Percentiles rank a stretch among this genome's conserved stretches.
These are phyloP conservation scores for Sciurus niger DNA, from an alignment of 2,113 vertebrate genomes.

Conservation along the genomic window DNA sequence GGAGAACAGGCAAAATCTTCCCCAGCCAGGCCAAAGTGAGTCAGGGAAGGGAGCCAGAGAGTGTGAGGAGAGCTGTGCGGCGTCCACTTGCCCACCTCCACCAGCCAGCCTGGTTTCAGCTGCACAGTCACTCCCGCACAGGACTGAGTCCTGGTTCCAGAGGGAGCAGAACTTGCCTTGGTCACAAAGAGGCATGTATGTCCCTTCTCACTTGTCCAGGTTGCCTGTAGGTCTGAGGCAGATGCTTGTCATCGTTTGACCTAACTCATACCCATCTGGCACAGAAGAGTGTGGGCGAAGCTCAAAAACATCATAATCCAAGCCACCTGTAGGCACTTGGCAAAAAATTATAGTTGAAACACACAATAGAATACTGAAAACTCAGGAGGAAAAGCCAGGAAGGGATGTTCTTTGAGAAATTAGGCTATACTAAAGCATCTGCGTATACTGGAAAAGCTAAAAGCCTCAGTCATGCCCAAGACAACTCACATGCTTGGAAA, in stretches of 20 bases:
- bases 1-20: background rate
- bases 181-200: accelerated
- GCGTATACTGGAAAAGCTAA: accelerated
- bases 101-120: too few relatives aligned
- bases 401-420: background rate
- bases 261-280: background rate
- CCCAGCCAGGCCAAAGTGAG: background rate
- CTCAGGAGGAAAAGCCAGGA: background rate
- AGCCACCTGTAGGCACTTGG: background rate
- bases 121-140: background rate
- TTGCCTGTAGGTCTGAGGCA: accelerated
- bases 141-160: background rate
- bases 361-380: background rate
- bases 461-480: accelerated
- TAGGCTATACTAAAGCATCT: background rate
- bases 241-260: background rate
- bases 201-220: background rate
- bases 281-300: background rate
- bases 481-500: background rate
- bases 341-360: background rate
- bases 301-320: background rate
- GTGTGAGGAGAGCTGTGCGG: too few relatives aligned
- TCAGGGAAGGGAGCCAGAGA: background rate
- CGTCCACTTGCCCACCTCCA: accelerated
- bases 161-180: background rate